Percentiles rank a stretch among this genome's conserved stretches.
These are phyloP conservation scores for Prunella himalayana DNA, from an alignment of 2,113 vertebrate genomes.

Conservation along the genomic window DNA sequence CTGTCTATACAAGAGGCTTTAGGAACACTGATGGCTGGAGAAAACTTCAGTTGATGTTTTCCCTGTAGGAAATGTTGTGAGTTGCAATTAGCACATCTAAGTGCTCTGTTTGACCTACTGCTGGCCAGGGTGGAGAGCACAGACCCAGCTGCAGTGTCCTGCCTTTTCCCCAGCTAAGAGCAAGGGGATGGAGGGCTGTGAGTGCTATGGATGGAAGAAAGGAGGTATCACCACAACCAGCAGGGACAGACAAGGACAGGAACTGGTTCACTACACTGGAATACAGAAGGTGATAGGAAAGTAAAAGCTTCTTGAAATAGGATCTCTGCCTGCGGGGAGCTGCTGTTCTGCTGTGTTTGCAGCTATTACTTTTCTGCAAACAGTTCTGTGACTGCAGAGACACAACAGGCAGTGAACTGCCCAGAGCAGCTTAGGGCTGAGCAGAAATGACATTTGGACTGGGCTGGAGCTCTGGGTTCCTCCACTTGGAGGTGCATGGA, in stretches of 20 bases:
- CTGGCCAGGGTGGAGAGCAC: not conserved
- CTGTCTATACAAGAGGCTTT: not conserved
- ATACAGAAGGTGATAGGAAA: not conserved
- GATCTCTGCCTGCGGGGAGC: not conserved
- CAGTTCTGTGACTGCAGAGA: not conserved
- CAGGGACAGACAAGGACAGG: not conserved
- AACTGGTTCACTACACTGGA: not conserved
- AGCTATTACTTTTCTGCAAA: not conserved
- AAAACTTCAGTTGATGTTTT: not conserved
- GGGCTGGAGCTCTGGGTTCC: not conserved
- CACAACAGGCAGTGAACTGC: not conserved
- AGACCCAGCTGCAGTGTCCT: not conserved
- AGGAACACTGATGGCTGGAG: not conserved
- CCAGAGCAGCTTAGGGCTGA: not conserved
- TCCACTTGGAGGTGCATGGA: not conserved
- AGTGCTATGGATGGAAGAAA: not conserved
- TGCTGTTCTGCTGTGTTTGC: not conserved
- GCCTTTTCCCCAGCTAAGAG: not conserved
- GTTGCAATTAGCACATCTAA: not conserved
- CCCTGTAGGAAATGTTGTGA: not conserved
- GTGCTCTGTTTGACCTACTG: not conserved
- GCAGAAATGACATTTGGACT: not conserved
- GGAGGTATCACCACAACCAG: not conserved
- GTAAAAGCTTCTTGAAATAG: not conserved
- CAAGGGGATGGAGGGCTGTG: not conserved